Conservation (phyloP, 2,113 vertebrate genomes). For the Phasianus colchicus region DNA sequence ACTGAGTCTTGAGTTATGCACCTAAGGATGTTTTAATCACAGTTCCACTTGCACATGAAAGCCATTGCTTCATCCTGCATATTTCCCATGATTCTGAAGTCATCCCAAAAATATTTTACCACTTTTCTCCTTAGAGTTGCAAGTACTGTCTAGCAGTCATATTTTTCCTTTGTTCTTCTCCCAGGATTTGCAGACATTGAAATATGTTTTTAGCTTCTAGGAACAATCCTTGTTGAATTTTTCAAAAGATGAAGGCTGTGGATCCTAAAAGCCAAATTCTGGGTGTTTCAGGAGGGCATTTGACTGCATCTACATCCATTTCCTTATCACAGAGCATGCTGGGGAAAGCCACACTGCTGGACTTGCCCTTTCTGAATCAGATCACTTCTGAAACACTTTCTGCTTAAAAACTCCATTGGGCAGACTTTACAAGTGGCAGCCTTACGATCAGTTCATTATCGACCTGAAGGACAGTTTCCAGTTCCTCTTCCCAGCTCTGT, state of each 20-base stretch:
- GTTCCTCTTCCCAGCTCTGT: not conserved
- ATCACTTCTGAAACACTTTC: not conserved
- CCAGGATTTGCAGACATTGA: not conserved
- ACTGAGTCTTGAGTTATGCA: slow-evolving; percentile 21
- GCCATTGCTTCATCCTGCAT: slow-evolving; percentile 1
- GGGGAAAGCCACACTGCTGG: not conserved
- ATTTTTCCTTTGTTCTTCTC: not conserved
- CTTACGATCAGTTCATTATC: not conserved
- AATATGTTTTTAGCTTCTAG: not conserved
- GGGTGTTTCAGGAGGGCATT: not conserved
- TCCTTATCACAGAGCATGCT: not conserved
- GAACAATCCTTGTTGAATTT: not conserved
- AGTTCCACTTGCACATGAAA: slow-evolving; percentile 15
- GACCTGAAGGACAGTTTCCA: not conserved
- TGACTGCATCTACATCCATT: not conserved
- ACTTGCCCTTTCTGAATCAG: not conserved
- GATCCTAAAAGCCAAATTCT: not conserved
- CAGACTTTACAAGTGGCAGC: not conserved
- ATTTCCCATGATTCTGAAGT: slow-evolving; percentile 40
- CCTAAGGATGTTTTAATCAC: slow-evolving; percentile 30
- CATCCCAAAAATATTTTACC: not conserved
- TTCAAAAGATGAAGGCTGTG: not conserved
- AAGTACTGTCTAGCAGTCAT: not conserved
- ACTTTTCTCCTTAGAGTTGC: not conserved
- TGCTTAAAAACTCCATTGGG: not conserved